phyloP scores from a whole-genome alignment of 2,113 vertebrate species.

The Oreocharis arfaki region DNA sequence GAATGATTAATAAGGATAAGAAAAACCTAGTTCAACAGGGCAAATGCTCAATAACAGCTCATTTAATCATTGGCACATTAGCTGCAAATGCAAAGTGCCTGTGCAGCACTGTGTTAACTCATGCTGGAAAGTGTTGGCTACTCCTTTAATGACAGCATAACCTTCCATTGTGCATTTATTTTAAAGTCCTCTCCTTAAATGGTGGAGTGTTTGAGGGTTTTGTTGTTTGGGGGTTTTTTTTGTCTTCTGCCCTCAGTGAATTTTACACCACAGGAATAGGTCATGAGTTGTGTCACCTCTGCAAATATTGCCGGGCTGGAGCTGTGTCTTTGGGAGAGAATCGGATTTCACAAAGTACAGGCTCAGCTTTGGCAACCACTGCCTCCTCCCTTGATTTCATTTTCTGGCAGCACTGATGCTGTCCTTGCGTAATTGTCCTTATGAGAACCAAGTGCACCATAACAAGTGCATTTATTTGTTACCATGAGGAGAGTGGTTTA shows the following conservation, averaged over 20 bases:
- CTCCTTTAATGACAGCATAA: neutral
- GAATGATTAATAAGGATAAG: conserved; percentile 69
- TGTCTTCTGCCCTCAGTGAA: neutral
- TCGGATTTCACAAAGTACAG: conserved; percentile 14
- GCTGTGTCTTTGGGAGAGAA: conserved; percentile 5
- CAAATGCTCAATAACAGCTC: conserved; percentile 68
- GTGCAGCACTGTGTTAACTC: neutral
- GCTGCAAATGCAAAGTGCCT: conserved; percentile 45
- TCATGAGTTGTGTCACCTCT: conserved; percentile 18
- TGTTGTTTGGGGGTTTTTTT: neutral
- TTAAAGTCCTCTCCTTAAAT: neutral
- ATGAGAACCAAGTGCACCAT: neutral
- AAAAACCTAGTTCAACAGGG: conserved; percentile 64
- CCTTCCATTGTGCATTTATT: conserved; percentile 5
- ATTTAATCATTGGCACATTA: conserved; percentile 66
- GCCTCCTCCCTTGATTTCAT: conserved; percentile 26
- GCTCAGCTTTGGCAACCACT: conserved; percentile 9
- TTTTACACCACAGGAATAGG: neutral
- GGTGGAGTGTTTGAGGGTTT: neutral
- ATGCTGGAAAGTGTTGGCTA: neutral
- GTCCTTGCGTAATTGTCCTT: conserved; percentile 41
- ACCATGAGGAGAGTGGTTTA: neutral
- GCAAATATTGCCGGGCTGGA: neutral
- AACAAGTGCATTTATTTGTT: neutral
- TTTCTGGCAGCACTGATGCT: conserved; percentile 27